Conservation (phyloP, 2,888 invertebrate genomes). For the Ypsolopha sequella region DNA sequence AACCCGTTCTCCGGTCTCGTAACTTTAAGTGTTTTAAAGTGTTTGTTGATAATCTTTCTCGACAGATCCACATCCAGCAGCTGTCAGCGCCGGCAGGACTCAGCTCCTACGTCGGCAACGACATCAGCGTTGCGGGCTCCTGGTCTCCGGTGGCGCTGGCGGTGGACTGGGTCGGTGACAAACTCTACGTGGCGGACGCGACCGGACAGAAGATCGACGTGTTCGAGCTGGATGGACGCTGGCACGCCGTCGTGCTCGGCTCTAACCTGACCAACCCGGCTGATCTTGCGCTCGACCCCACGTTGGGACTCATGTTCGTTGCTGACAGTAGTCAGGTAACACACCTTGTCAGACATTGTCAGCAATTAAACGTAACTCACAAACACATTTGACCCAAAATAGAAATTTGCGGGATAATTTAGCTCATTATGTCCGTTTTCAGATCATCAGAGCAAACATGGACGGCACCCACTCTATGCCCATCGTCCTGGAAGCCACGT, state of each 20-base stretch:
- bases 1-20: too few species aligned
- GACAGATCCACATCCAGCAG: conserved; percentile 73
- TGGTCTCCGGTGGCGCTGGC: conserved; percentile 94
- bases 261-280: conserved; percentile 92
- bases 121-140: conserved; percentile 83
- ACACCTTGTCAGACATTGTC: too few species aligned
- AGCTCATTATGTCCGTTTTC: conserved; percentile 12
- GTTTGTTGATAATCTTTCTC: not conserved
- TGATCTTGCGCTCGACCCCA: conserved; percentile 94
- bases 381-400: too few species aligned
- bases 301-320: conserved; percentile 88
- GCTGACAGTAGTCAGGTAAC: conserved; percentile 84
- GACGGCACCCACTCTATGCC: conserved; percentile 88
- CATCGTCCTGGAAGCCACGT: conserved; percentile 92
- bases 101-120: conserved; percentile 62
- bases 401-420: not conserved
- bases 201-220: conserved; percentile 94
- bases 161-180: conserved; percentile 97
- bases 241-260: conserved; percentile 92
- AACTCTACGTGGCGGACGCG: conserved; percentile 94
- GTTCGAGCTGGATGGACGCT: conserved; percentile 87
- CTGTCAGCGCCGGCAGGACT: conserved; percentile 53
- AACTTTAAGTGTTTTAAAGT: too few species aligned
- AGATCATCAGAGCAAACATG: conserved; percentile 90
- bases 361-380: too few species aligned